phyloP scores from a whole-genome alignment of 2,113 vertebrate species.

The Oreochromis aureus region DNA sequence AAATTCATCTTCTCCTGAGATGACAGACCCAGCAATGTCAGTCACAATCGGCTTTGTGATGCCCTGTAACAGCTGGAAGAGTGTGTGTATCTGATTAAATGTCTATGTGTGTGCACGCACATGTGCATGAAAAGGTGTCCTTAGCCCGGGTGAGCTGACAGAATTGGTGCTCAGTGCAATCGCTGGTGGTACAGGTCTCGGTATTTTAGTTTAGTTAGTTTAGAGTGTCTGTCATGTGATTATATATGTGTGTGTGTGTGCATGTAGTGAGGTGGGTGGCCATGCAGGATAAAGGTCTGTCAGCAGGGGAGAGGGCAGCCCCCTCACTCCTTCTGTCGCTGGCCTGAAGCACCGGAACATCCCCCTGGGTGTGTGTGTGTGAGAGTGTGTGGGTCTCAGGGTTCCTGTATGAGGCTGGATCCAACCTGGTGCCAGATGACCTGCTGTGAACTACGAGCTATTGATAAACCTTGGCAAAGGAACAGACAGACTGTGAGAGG shows the following conservation, averaged over 20 bases:
- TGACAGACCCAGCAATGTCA: conserved; percentile 18
- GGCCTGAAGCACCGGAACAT: conserved; percentile 40
- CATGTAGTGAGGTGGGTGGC: background rate
- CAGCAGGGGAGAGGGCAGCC: conserved; percentile 38
- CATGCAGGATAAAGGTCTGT: conserved; percentile 42
- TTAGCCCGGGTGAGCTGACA: background rate
- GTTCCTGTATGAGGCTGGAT: background rate
- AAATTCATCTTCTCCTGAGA: conserved; percentile 21
- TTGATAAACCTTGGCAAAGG: conserved; percentile 48
- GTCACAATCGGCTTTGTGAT: conserved; percentile 54
- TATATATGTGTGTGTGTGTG: background rate
- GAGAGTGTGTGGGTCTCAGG: background rate
- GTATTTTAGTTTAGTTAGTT: background rate
- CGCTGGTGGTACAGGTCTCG: background rate
- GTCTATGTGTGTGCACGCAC: background rate
- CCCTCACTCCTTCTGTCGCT: conserved; percentile 58
- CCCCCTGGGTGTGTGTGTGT: conserved; percentile 1
- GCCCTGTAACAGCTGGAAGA: conserved; percentile 44
- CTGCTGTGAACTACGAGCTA: conserved; percentile 30
- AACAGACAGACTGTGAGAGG: background rate
- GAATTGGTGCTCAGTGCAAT: background rate
- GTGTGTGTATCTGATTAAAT: conserved; percentile 28
- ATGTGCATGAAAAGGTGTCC: conserved; percentile 15
- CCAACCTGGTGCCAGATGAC: conserved; percentile 19
- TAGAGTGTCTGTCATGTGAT: background rate